Conservation (phyloP, 2,113 vertebrate genomes). For the Vimba vimba region DNA sequence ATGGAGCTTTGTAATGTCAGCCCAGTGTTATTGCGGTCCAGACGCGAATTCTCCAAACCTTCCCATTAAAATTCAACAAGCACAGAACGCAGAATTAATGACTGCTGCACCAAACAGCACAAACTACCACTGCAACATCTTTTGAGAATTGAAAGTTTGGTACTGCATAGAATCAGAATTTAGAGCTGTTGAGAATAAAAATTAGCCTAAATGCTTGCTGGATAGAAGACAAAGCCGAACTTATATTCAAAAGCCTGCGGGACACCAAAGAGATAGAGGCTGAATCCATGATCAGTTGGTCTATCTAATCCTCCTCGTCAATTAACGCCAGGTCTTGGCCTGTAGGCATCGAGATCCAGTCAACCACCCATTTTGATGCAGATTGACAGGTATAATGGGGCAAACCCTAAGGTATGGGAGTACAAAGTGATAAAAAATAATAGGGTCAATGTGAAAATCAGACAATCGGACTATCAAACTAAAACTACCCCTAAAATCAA, state of each 20-base stretch:
- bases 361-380: slow-evolving; percentile 38
- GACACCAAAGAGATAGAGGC: slow-evolving; percentile 15
- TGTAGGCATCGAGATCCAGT: slow-evolving; percentile 24
- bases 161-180: neutral
- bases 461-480: neutral
- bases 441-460: neutral
- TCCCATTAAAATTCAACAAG: neutral
- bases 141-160: neutral
- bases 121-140: neutral
- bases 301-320: slow-evolving; percentile 56
- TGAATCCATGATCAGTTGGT: slow-evolving; percentile 54
- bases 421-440: neutral
- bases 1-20: slow-evolving; percentile 39
- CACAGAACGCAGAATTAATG: neutral
- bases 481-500: neutral
- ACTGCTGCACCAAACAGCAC: neutral
- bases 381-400: slow-evolving; percentile 20
- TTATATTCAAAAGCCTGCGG: slow-evolving; percentile 40
- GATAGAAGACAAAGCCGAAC: slow-evolving; percentile 36
- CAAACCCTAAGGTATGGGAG: neutral
- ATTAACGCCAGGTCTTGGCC: slow-evolving; percentile 40
- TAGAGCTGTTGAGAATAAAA: neutral
- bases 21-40: neutral
- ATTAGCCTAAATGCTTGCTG: slow-evolving; percentile 1
- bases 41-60: neutral